Conservation (phyloP, 2,888 invertebrate genomes). For the Drosophila longiperda region DNA sequence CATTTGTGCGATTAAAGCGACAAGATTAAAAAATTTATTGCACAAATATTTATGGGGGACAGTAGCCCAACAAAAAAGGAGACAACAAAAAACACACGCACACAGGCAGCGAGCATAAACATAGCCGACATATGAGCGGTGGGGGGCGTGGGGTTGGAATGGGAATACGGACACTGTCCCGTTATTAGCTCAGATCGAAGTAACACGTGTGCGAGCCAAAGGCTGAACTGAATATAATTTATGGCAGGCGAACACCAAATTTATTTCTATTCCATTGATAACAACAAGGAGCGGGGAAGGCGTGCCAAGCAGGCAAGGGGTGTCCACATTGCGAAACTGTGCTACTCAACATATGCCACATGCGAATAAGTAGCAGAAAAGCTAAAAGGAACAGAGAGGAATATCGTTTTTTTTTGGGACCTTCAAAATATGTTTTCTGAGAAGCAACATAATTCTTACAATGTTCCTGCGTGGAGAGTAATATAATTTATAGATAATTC, state of each 20-base stretch:
- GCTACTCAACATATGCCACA: slow-evolving; percentile 38
- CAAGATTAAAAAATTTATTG: slow-evolving; percentile 86
- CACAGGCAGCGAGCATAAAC: slow-evolving; percentile 15
- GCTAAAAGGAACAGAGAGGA: neutral
- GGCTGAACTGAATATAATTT: slow-evolving; percentile 72
- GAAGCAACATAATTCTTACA: too few species aligned
- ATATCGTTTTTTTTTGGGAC: neutral
- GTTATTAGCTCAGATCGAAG: slow-evolving; percentile 68
- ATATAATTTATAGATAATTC: neutral
- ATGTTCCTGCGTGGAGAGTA: neutral
- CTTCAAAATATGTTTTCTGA: neutral
- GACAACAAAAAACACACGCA: slow-evolving; percentile 18
- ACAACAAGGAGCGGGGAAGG: slow-evolving; percentile 2
- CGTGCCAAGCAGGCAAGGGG: slow-evolving; percentile 5
- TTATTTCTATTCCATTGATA: slow-evolving; percentile 63
- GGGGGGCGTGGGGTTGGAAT: slow-evolving; percentile 17
- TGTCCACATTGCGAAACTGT: slow-evolving; percentile 15
- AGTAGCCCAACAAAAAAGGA: slow-evolving; percentile 40
- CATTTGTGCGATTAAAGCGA: slow-evolving; percentile 85
- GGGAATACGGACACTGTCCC: slow-evolving; percentile 66
- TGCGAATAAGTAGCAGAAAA: neutral
- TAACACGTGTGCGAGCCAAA: slow-evolving; percentile 73
- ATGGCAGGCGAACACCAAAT: slow-evolving; percentile 63
- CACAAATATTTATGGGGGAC: slow-evolving; percentile 85
- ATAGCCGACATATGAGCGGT: slow-evolving; percentile 57